Base-by-base conservation (phyloP, 2,113 vertebrate genomes). In the Turdus rufiventris region DNA sequence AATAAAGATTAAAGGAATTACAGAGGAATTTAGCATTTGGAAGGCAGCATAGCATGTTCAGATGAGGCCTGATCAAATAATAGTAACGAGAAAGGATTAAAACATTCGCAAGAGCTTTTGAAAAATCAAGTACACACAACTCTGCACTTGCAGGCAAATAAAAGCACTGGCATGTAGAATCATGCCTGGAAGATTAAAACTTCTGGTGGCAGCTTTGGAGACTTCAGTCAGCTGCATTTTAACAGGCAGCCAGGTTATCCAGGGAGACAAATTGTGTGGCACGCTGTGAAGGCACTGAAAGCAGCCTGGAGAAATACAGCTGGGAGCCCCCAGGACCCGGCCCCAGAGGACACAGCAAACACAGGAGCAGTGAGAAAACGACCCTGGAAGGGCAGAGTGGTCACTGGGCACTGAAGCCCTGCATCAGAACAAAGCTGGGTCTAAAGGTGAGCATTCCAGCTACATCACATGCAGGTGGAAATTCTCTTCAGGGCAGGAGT, bases 151-250 rank as follows among this genome's bases (percentile, higher is more conserved):
- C 78, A 88, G 75, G 71, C 75, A 83, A 91, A 85, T 82, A 77
- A 85, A 87, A 79, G 75, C 85, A 80, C 65, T 36, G 85, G 79
- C 95, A 68, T 86, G 93, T 84, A 93, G 78, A 84, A 93, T 96
- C 96, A 94, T 90, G 96, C 90, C 93, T 80, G 65, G 70, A 90
- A 85, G 91, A 96, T 90, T 91, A 77, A 88, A 91, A 85, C 65
- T 83, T 80, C 48, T 68, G 83, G 76, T 87, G 88, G 85, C 75
- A 95, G 84, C 78, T 88, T 62, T 25, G 43, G 60, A 88, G 78
- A 45, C 63, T 80, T 88, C 85, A 83, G 47, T 38, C 71, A 75
- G 36, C 38, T 90, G 60, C 56, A 47, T 57, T 82, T 73, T 29
- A 83, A 66, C 88, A 83, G 75, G 75, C 78, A 85, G 66, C 50